Base-by-base conservation (phyloP, 1,140 invertebrate genomes). In the Hycleus phaleratus region DNA sequence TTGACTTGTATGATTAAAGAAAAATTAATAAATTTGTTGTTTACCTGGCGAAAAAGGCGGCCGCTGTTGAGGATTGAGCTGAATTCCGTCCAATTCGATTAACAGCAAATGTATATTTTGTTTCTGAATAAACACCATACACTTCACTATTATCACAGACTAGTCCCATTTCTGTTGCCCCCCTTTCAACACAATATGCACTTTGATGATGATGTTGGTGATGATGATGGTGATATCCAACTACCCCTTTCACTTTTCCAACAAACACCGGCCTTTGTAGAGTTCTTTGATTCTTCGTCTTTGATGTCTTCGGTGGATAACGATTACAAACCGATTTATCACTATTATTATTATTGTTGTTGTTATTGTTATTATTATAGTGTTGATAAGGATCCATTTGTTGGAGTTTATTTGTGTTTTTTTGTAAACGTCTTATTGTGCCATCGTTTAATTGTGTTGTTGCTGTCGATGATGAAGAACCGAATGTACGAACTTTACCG, bases 21-120 rank as follows among this genome's bases (percentile, higher is more conserved):
- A 18, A 18, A 18, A 18, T 18, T 18, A 18, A 18, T 18, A 18
- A 18, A 18, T 18, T 18, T 18, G 18, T 18, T 1, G 18, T 18
- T 65, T 69, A 75, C 74, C 74, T 72, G 65, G 74, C 74, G 63
- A 75, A 75, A 71, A 75, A 75, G 40, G 74, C 74, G 39, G 73
- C 73, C 24, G 73, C 73, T 8, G 73, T 72, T 9, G 70, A 73
- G 39, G 73, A 64, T 58, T 75, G 73, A 6, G 71, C 71, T 26
- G 66, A 58, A 61, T 67, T 73, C 51, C 68, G 66, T 3, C 70
- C 65, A 11, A 73, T 59, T 11, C 72, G 68, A 59, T 69, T 74
- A 46, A 73, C 73, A 54, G 71, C 66, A 58, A 73, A 74, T 46
- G 72, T 66, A 53, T 75, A 75, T 50, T 74, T 74, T 26, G 69